Evolutionary conservation across 2,797 vertebrate species (phyloP).

Genomic region (Spinibarbus caldwelli): DNA sequence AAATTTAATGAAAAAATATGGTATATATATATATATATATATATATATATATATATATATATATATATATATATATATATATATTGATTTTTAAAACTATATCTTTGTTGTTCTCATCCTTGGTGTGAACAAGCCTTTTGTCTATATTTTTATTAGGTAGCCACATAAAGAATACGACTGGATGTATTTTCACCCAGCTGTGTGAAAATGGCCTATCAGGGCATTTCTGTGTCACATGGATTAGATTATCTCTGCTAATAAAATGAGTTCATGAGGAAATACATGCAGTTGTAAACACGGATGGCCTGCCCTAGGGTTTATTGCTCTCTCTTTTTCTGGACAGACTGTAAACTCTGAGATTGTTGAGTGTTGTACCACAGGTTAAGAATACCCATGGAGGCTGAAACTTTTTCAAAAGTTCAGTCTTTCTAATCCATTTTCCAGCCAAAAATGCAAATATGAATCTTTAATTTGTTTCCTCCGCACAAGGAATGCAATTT

Average conservation of each 20-base stretch:
- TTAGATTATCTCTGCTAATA: conserved; percentile 56
- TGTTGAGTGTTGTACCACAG: not conserved
- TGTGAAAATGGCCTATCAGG: conserved; percentile 44
- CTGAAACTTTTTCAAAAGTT: not conserved
- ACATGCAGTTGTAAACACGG: conserved; percentile 40
- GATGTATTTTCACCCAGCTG: conserved; percentile 30
- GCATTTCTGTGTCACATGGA: conserved; percentile 49
- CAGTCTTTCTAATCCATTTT: not conserved
- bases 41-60: too few relatives aligned
- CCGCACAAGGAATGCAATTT: conserved; percentile 28
- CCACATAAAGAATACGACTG: conserved; percentile 44
- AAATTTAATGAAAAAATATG: not conserved
- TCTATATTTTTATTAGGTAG: conserved; percentile 38
- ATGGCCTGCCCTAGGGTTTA: conserved; percentile 40
- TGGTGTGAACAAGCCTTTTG: not conserved
- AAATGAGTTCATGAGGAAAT: conserved; percentile 37
- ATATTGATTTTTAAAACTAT: not conserved
- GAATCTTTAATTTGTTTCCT: conserved; percentile 29
- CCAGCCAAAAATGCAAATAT: conserved; percentile 32
- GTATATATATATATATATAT: not conserved
- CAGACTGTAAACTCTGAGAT: conserved; percentile 14
- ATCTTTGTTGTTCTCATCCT: not conserved
- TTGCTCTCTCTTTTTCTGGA: conserved; percentile 7
- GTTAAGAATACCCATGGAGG: not conserved
- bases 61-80: too few relatives aligned